A percentile compares a stretch with the other conserved stretches of the same genome.
Conservation (phyloP, 2,797 vertebrate species). For the Urosaurus nigricauda region DNA sequence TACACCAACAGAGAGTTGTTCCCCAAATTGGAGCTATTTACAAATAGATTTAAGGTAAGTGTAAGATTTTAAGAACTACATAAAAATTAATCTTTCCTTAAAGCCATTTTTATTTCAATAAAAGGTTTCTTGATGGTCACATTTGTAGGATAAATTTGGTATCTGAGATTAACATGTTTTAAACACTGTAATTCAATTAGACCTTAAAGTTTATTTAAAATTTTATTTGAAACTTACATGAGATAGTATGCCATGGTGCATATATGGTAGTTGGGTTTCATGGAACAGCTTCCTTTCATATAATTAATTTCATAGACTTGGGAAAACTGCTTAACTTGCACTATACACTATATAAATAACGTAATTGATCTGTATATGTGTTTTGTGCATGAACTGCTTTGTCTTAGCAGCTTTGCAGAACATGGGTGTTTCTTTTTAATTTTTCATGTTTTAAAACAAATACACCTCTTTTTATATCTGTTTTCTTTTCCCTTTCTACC, state of each 20-base stretch:
- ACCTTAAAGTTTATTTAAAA: not conserved
- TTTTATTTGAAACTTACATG: not conserved
- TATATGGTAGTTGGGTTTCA: not conserved
- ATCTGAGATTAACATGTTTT: not conserved
- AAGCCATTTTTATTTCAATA: not conserved
- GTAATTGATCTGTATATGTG: not conserved
- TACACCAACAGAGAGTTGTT: constrained; percentile 98
- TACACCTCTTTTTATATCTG: not conserved
- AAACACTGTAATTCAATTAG: not conserved
- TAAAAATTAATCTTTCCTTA: not conserved
- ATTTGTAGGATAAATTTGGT: not conserved
- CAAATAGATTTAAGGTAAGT: constrained; percentile 97
- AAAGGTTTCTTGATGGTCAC: not conserved
- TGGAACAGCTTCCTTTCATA: not conserved
- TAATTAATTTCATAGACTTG: not conserved
- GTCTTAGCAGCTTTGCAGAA: not conserved
- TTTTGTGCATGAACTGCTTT: not conserved
- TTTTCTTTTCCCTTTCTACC: not conserved
- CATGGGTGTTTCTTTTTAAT: not conserved
- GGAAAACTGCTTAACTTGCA: too few relatives aligned
- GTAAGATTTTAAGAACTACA: not conserved
- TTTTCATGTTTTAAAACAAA: not conserved
- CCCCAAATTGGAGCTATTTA: constrained; percentile 98
- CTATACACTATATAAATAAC: not conserved
- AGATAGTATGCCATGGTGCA: not conserved